Conservation (phyloP, 2,113 vertebrate species). For the Mesocricetus auratus region DNA sequence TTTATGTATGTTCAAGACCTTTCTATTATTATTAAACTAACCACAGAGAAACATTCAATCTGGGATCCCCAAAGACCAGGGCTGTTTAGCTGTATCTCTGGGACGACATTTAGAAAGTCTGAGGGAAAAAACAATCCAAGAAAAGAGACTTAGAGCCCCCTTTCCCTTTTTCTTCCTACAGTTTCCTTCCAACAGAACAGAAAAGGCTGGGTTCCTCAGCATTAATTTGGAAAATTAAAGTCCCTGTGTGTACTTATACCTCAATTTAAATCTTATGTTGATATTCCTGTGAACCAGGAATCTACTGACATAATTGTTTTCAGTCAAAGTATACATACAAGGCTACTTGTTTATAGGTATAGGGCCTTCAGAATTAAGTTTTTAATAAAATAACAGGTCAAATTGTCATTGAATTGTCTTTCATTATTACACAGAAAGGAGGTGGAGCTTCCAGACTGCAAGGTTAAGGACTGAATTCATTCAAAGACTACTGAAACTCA, state of each 20-base stretch:
- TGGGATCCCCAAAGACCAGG: neutral
- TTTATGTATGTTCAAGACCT: neutral
- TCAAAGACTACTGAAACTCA: neutral
- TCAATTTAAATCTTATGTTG: neutral
- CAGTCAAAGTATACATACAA: neutral
- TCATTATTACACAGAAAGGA: constrained; percentile 42
- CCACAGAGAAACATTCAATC: neutral
- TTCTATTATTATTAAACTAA: neutral
- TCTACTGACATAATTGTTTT: neutral
- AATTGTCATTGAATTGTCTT: constrained; percentile 66
- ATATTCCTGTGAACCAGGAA: neutral
- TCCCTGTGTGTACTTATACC: neutral
- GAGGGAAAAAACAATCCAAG: neutral
- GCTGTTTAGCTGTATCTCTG: fast-evolving
- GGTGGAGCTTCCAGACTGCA: constrained; percentile 59
- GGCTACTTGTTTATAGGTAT: neutral
- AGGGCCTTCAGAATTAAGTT: constrained; percentile 32
- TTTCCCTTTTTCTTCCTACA: neutral
- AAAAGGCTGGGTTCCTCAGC: neutral
- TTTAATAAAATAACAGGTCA: constrained; percentile 65
- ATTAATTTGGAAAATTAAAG: neutral
- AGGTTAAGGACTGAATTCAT: constrained; percentile 46
- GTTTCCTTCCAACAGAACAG: neutral
- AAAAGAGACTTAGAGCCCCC: neutral
- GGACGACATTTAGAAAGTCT: neutral